phyloP scores from a whole-genome alignment of 2,797 vertebrate species.

The Sebastes flavidus region DNA sequence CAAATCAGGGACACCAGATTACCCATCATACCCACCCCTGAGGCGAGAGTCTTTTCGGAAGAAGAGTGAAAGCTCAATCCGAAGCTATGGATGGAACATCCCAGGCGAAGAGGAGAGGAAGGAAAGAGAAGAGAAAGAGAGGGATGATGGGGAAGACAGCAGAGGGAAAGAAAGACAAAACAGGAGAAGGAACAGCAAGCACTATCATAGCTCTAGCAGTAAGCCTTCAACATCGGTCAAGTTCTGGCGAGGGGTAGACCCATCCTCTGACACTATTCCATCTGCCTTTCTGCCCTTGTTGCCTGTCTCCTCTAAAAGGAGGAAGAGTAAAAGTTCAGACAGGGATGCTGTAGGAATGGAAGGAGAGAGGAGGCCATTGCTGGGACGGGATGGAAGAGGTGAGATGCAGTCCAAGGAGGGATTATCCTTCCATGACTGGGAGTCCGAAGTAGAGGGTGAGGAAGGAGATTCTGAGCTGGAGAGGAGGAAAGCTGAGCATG shows the following conservation, averaged over 20 bases:
- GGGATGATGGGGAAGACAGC: constrained; percentile 72
- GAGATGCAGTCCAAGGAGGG: constrained; percentile 79
- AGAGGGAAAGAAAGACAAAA: constrained; percentile 74
- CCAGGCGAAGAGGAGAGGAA: constrained; percentile 74
- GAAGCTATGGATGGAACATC: constrained; percentile 83
- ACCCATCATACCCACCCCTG: constrained; percentile 72
- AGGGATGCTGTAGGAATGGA: constrained; percentile 74
- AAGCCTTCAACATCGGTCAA: constrained; percentile 83
- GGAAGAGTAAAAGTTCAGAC: constrained; percentile 81
- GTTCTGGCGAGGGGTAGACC: constrained; percentile 81
- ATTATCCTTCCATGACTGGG: constrained; percentile 83
- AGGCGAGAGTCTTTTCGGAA: constrained; percentile 80
- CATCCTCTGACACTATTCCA: constrained; percentile 72
- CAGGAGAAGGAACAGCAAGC: constrained; percentile 78
- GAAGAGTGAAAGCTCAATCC: constrained; percentile 82
- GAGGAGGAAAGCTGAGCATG: constrained; percentile 71
- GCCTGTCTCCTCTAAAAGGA: constrained; percentile 80
- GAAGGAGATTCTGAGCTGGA: constrained; percentile 79
- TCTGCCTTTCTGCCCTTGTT: constrained; percentile 83
- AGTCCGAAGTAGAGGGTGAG: constrained; percentile 77
- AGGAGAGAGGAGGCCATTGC: constrained; percentile 80
- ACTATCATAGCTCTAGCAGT: constrained; percentile 68
- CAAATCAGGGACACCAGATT: constrained; percentile 79
- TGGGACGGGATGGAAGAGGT: constrained; percentile 72
- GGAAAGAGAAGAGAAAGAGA: constrained; percentile 76